phyloP scores from a whole-genome alignment of 64 coral and sea anemone genomes.

The Astreopora myriophthalma region DNA sequence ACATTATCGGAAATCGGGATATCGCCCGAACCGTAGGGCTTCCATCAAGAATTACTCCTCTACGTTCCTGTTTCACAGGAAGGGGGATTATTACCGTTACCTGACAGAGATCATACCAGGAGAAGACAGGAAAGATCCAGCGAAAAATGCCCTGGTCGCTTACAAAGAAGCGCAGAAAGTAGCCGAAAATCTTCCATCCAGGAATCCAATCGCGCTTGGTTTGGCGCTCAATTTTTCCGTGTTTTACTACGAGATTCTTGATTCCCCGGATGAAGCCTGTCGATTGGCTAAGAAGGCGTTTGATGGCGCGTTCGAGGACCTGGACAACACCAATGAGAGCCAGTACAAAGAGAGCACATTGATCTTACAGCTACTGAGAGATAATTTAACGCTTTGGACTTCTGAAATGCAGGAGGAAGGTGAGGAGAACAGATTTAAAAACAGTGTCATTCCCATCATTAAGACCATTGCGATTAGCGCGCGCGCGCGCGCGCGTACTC shows the following conservation, averaged over 20 bases:
- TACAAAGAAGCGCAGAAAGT: slow-evolving; percentile 20
- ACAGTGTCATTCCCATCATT: not conserved
- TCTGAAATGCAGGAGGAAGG: slow-evolving; percentile 53
- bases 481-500: too few species aligned
- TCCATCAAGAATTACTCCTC: not conserved
- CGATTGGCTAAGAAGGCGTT: slow-evolving; percentile 56
- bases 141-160: not conserved
- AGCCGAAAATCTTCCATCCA: not conserved
- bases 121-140: not conserved
- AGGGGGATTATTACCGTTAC: slow-evolving; percentile 87
- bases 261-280: slow-evolving; percentile 11
- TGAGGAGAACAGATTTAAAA: not conserved
- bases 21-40: too few species aligned
- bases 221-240: slow-evolving; percentile 53
- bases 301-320: slow-evolving; percentile 54
- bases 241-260: slow-evolving; percentile 47
- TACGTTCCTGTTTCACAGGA: slow-evolving; percentile 13
- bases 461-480: too few species aligned
- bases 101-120: slow-evolving; percentile 70
- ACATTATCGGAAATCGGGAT: too few species aligned
- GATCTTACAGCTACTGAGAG: slow-evolving; percentile 82
- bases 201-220: slow-evolving; percentile 17
- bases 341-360: slow-evolving; percentile 77
- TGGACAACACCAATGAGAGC: slow-evolving; percentile 65
- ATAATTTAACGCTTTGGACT: slow-evolving; percentile 85